A percentile compares a stretch with the other conserved stretches of the same genome.
Conservation (phyloP, 2,113 vertebrate genomes). For the Pantherophis guttatus region DNA sequence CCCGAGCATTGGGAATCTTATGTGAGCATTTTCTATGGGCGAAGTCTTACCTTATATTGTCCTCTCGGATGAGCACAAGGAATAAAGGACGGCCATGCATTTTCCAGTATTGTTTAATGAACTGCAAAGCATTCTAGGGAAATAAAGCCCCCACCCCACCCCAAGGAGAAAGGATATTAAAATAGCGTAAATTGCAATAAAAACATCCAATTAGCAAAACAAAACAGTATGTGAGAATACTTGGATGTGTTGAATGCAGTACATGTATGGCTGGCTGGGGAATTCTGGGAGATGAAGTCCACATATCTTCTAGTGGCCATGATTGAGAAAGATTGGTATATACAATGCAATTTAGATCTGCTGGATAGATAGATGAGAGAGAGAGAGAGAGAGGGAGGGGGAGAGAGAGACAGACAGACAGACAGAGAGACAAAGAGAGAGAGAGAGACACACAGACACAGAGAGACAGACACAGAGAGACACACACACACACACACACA, state of each 20-base stretch:
- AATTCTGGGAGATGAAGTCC: too few relatives aligned
- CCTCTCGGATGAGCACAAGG: conserved; percentile 93
- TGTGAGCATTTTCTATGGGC: accelerated
- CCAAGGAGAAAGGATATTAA: accelerated
- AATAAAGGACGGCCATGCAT: conserved; percentile 95
- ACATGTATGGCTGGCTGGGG: not conserved
- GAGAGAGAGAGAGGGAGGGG: too few relatives aligned
- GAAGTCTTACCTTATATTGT: conserved; percentile 89
- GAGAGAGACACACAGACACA: too few relatives aligned
- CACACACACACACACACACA: too few relatives aligned
- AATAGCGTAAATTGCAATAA: not conserved
- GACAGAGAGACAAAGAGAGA: too few relatives aligned
- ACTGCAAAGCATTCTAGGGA: conserved; percentile 90
- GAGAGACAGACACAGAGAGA: too few relatives aligned
- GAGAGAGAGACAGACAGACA: too few relatives aligned
- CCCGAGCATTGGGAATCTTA: not conserved
- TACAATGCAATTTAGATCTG: too few relatives aligned
- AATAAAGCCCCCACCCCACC: conserved; percentile 3
- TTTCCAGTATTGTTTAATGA: conserved; percentile 98
- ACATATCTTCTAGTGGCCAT: too few relatives aligned
- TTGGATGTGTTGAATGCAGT: not conserved
- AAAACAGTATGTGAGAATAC: too few relatives aligned
- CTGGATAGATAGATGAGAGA: too few relatives aligned
- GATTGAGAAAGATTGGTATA: too few relatives aligned
- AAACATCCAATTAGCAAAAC: not conserved